Conservation (phyloP, 2,888 invertebrate genomes). For the Ligdia adustata region DNA sequence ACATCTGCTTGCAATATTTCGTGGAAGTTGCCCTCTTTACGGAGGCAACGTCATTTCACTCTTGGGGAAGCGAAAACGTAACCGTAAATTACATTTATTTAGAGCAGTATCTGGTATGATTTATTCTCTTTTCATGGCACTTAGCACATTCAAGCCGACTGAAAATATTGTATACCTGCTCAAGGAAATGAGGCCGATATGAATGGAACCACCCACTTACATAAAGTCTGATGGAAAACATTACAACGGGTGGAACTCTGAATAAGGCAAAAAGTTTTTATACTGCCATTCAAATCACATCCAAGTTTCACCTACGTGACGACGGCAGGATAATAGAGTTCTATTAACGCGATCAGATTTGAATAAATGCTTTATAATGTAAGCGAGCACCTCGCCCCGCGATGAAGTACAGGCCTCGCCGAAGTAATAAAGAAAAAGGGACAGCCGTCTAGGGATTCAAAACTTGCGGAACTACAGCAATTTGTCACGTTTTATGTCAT, state of each 20-base stretch:
- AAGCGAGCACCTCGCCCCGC: slow-evolving; percentile 12
- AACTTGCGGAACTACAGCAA: slow-evolving; percentile 35
- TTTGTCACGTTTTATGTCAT: slow-evolving; percentile 36
- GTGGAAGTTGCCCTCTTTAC: slow-evolving; percentile 33
- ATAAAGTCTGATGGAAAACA: slow-evolving; percentile 23
- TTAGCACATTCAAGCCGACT: slow-evolving; percentile 54
- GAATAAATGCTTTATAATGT: slow-evolving; percentile 20
- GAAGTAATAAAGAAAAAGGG: slow-evolving; percentile 26
- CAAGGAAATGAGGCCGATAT: slow-evolving; percentile 27
- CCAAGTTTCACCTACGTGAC: slow-evolving; percentile 11
- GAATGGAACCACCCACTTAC: slow-evolving; percentile 22
- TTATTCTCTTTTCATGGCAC: slow-evolving; percentile 64
- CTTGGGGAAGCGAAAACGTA: slow-evolving; percentile 56
- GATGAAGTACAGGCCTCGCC: slow-evolving; percentile 12
- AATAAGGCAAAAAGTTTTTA: slow-evolving; percentile 20
- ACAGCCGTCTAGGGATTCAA: slow-evolving; percentile 31
- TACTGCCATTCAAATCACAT: slow-evolving; percentile 11
- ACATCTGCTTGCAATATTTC: slow-evolving; percentile 26
- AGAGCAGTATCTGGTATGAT: slow-evolving; percentile 65
- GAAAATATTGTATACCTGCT: slow-evolving; percentile 28
- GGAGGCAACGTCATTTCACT: slow-evolving; percentile 53
- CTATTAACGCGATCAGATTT: slow-evolving; percentile 23
- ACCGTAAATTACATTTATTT: slow-evolving; percentile 68
- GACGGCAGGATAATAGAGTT: slow-evolving; percentile 18
- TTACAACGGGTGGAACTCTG: slow-evolving; percentile 10